Evolutionary conservation across 2,113 vertebrate genomes (phyloP).

Genomic region (Triplophysa rosa): DNA sequence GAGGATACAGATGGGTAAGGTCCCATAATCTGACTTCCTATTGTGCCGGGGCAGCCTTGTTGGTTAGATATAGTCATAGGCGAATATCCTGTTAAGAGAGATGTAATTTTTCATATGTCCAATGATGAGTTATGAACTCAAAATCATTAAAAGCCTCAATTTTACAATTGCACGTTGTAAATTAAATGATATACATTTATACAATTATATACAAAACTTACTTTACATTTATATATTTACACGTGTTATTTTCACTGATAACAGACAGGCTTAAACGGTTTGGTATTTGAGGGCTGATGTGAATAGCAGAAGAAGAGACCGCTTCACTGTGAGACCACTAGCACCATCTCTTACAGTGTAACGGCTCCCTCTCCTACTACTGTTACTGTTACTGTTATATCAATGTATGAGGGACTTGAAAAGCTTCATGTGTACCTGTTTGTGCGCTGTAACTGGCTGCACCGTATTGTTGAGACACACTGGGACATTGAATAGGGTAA

Average conservation of each 20-base stretch:
- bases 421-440: slow-evolving; percentile 69
- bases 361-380: slow-evolving; percentile 92
- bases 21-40: slow-evolving; percentile 86
- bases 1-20: slow-evolving; percentile 85
- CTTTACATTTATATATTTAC: neutral
- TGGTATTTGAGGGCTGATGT: slow-evolving; percentile 51
- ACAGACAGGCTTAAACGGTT: neutral
- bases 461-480: slow-evolving; percentile 80
- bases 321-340: slow-evolving; percentile 99
- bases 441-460: slow-evolving; percentile 66
- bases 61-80: slow-evolving; percentile 78
- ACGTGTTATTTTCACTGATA: slow-evolving; percentile 9
- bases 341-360: slow-evolving; percentile 99
- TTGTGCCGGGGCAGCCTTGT: slow-evolving; percentile 78
- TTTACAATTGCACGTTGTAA: too few species aligned
- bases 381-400: slow-evolving; percentile 68
- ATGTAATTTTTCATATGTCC: too few species aligned
- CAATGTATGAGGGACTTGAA: neutral
- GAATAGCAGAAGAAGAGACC: slow-evolving; percentile 95
- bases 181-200: too few species aligned
- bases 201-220: too few species aligned
- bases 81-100: slow-evolving; percentile 78
- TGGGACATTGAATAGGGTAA: slow-evolving; percentile 89
- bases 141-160: too few species aligned
- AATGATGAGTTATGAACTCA: neutral